Conservation (phyloP, 2,113 vertebrate genomes). For the Ceratotherium simum region DNA sequence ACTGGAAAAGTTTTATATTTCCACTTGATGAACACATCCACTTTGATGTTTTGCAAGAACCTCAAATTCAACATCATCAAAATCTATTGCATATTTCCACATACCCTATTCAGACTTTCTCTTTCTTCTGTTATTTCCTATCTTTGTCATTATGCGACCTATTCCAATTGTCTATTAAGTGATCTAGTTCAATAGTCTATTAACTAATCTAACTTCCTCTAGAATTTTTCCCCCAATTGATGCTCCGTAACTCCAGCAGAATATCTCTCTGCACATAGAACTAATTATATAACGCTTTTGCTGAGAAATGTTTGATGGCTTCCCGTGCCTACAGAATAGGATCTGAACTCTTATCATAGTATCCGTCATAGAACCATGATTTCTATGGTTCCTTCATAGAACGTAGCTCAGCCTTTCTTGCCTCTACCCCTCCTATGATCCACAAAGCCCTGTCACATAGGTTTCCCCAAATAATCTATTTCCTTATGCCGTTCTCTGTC, state of each 20-base stretch:
- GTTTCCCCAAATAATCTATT: neutral
- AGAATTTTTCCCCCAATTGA: neutral
- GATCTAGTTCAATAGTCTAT: neutral
- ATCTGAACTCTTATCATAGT: neutral
- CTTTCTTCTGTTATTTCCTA: neutral
- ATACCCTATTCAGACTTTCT: neutral
- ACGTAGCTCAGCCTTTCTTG: neutral
- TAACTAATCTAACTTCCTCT: neutral
- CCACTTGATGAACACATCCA: neutral
- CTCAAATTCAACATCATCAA: neutral
- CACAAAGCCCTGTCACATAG: neutral
- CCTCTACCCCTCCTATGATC: neutral
- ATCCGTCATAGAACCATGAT: neutral
- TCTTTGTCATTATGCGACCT: neutral
- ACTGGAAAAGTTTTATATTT: neutral
- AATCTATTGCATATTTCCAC: neutral
- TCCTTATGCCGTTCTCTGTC: neutral
- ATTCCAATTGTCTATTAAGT: neutral
- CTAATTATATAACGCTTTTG: neutral
- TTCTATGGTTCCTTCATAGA: neutral
- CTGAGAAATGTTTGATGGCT: neutral
- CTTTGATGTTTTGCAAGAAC: conserved; percentile 12
- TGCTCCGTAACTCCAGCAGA: neutral
- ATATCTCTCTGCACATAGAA: neutral
- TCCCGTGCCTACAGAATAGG: neutral